Evolutionary conservation across 1,140 invertebrate genomes (phyloP).

Genomic region (Conus ventricosus): DNA sequence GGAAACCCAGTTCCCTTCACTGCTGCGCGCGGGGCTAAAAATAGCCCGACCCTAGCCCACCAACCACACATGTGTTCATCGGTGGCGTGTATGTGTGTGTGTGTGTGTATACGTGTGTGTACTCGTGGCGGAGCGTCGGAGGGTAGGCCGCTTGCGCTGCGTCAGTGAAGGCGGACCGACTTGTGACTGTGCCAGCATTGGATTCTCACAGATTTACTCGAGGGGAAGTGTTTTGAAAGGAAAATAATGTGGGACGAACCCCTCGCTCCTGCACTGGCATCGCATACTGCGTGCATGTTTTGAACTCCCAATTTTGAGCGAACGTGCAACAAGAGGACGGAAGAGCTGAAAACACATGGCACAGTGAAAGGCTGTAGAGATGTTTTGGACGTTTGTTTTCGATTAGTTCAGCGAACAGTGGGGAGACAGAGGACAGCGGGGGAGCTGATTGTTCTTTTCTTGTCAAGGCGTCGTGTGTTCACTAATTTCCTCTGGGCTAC

Average conservation of each 20-base stretch:
- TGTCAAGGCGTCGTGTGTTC: no score
- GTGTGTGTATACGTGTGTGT: background rate
- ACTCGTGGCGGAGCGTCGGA: background rate
- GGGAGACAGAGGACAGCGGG: no score
- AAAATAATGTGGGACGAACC: background rate
- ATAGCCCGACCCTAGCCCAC: background rate
- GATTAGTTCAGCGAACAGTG: no score
- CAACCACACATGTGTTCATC: background rate
- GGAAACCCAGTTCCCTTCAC: background rate
- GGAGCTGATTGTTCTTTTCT: no score
- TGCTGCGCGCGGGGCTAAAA: conserved; percentile 5
- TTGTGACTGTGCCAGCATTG: background rate
- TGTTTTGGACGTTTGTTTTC: no score
- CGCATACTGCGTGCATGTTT: no score
- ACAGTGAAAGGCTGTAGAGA: no score
- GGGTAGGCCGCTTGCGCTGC: background rate
- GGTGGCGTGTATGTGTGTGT: background rate
- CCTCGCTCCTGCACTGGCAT: no score
- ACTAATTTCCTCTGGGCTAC: no score
- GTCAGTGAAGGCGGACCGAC: background rate
- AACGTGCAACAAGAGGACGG: no score
- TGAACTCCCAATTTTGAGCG: no score
- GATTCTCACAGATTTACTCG: background rate
- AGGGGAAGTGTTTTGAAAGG: background rate
- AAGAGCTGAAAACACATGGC: no score